Evolutionary conservation across 2,113 vertebrate species (phyloP).

Genomic region (Chelonoidis abingdonii): DNA sequence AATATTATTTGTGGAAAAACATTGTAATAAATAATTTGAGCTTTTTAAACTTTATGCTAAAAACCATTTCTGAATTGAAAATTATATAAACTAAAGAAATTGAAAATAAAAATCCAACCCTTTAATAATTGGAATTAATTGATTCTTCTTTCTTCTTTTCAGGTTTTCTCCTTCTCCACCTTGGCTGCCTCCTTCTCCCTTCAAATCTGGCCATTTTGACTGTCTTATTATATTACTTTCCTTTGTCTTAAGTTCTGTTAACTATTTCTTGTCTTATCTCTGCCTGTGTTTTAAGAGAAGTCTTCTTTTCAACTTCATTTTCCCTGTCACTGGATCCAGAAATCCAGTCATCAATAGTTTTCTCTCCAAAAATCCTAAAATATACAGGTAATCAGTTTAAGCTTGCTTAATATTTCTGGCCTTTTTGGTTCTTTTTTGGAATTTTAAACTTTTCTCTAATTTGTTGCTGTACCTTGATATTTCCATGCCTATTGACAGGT

Average conservation of each 20-base stretch:
- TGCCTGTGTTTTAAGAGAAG: constrained; percentile 56
- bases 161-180: constrained; percentile 61
- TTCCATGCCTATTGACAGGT: not conserved
- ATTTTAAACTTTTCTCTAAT: not conserved
- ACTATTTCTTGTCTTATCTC: constrained; percentile 38
- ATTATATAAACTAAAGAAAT: not conserved
- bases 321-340: constrained; percentile 55
- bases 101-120: not conserved
- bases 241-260: not conserved
- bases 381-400: constrained; percentile 62
- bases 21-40: not conserved
- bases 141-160: constrained; percentile 70
- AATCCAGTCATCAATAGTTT: constrained; percentile 60
- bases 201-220: constrained; percentile 27
- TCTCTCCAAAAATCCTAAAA: constrained; percentile 52
- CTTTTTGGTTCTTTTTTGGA: not conserved
- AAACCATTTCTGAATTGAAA: not conserved
- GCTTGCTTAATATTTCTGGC: constrained; percentile 30
- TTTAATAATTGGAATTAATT: constrained; percentile 54
- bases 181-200: constrained; percentile 54
- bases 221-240: constrained; percentile 16
- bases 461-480: not conserved
- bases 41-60: not conserved
- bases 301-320: constrained; percentile 57
- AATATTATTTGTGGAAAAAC: not conserved